These are phyloP conservation scores for Brachyrhaphis roseni DNA, from an alignment of 2,797 vertebrate species.

Conservation along the genomic window DNA sequence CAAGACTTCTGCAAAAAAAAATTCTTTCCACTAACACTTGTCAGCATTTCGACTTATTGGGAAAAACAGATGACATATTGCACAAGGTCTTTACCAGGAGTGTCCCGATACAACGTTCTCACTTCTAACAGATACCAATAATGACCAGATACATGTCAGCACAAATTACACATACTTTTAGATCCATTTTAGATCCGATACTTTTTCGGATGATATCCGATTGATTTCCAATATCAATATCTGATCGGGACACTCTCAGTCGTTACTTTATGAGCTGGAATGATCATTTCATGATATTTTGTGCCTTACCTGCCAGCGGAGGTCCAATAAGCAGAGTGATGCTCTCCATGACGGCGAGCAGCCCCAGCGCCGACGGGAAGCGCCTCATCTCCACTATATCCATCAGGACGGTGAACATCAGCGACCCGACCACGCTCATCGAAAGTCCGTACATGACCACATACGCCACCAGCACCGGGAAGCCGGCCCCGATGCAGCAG, in stretches of 20 bases:
- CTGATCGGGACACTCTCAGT: background rate
- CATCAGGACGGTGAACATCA: slow-evolving; percentile 95
- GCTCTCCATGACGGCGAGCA: slow-evolving; percentile 90
- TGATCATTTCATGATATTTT: no score
- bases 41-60: background rate
- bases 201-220: no score
- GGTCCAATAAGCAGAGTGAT: slow-evolving; percentile 88
- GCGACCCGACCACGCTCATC: slow-evolving; percentile 89
- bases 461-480: slow-evolving; percentile 83
- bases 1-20: background rate
- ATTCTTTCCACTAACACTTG: background rate
- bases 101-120: no score
- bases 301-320: slow-evolving; percentile 87
- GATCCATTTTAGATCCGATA: no score
- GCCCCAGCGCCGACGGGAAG: slow-evolving; percentile 92
- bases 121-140: no score
- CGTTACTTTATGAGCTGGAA: background rate
- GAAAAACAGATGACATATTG: background rate
- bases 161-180: no score
- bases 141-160: no score
- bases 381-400: slow-evolving; percentile 91
- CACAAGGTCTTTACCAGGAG: background rate
- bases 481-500: slow-evolving; percentile 81
- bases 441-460: slow-evolving; percentile 86
- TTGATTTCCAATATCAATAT: no score